A percentile compares a stretch with the other conserved stretches of the same genome.
phyloP scores from a whole-genome alignment of 2,888 invertebrate genomes.

The Lordiphosa andalusiaca region DNA sequence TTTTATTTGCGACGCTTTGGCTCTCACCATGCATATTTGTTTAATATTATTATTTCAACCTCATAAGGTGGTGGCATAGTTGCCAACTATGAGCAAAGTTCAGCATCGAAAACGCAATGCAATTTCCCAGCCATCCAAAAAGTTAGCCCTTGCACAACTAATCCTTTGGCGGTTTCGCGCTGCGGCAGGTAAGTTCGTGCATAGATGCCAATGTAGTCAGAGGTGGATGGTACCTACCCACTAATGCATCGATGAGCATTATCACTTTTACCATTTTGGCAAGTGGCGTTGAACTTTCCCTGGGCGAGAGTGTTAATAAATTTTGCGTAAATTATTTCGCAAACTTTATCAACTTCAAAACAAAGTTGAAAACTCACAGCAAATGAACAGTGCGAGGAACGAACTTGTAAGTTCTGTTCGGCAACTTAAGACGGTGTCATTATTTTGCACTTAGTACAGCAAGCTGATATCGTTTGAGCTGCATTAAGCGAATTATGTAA shows the following conservation, averaged over 20 bases:
- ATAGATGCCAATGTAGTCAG: constrained; percentile 2
- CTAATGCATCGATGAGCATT: constrained; percentile 28
- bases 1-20: not conserved
- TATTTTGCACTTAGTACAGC: no score
- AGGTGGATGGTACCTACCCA: constrained; percentile 5
- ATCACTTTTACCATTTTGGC: constrained; percentile 14
- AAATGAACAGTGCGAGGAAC: constrained; percentile 6
- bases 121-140: constrained; percentile 15
- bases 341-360: constrained; percentile 38
- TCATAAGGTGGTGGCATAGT: constrained; percentile 5
- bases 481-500: no score
- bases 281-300: constrained; percentile 9
- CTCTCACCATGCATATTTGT: not conserved
- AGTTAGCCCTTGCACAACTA: constrained; percentile 11
- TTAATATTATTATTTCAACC: constrained; percentile 8
- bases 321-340: constrained; percentile 41
- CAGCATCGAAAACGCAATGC: constrained; percentile 9
- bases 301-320: constrained; percentile 33
- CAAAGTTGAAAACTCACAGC: constrained; percentile 26
- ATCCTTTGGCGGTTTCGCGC: constrained; percentile 7
- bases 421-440: not conserved
- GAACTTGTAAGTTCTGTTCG: constrained; percentile 2
- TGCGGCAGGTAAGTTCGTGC: not conserved
- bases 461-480: no score
- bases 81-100: constrained; percentile 13